Evolutionary conservation across 2,113 vertebrate genomes (phyloP).

Genomic region (Smithornis capensis): DNA sequence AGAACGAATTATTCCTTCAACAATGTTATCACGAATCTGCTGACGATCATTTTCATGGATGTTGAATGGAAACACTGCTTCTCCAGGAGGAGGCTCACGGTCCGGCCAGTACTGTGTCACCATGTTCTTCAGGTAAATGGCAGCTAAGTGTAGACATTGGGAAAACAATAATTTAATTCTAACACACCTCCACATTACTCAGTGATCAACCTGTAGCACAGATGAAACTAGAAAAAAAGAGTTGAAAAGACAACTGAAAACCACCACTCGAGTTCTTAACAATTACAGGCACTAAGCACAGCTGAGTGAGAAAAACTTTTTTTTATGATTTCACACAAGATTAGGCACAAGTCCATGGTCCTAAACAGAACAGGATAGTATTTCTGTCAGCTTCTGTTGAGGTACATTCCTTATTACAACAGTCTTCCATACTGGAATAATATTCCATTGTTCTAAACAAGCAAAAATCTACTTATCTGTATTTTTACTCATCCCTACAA

Average conservation of each 20-base stretch:
- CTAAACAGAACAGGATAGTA: neutral
- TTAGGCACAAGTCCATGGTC: neutral
- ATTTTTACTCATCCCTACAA: neutral
- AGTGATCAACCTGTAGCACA: neutral
- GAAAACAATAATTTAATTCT: neutral
- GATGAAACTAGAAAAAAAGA: neutral
- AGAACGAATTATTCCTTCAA: slow-evolving; percentile 93
- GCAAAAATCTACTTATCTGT: neutral
- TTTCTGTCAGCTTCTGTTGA: neutral
- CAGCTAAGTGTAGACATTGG: slow-evolving; percentile 73
- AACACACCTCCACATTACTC: neutral
- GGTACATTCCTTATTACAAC: neutral
- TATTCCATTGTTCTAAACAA: neutral
- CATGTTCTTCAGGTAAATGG: slow-evolving; percentile 99
- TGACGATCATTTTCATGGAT: slow-evolving; percentile 96
- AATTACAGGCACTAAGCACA: neutral
- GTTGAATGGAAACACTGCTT: slow-evolving; percentile 91
- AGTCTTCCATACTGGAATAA: neutral
- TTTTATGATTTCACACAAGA: neutral
- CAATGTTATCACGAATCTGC: slow-evolving; percentile 93
- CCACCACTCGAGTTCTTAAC: neutral
- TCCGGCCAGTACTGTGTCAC: slow-evolving; percentile 98
- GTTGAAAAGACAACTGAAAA: neutral
- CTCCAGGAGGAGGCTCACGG: slow-evolving; percentile 86
- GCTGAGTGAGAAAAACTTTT: neutral